These are phyloP conservation scores for Mamestra configurata DNA, from an alignment of 1,140 invertebrate genomes.

Conservation along the genomic window DNA sequence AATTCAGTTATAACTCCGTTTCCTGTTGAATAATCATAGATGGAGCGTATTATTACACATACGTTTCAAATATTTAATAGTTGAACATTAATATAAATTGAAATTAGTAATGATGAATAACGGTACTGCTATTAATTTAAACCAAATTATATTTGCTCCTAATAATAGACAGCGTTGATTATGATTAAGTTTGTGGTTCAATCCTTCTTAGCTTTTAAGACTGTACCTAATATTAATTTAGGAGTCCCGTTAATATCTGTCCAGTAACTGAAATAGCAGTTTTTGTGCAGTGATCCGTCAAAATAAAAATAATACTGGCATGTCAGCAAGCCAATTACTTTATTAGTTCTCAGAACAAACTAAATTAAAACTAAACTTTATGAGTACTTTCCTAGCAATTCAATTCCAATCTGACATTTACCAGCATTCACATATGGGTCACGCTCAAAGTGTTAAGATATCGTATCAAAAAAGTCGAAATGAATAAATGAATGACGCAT, in stretches of 20 bases:
- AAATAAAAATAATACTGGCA: not conserved
- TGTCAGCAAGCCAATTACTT: too few relatives aligned
- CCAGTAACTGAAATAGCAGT: not conserved
- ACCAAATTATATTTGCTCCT: not conserved
- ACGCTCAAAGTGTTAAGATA: constrained; percentile 31
- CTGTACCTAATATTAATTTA: not conserved
- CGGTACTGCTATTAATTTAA: not conserved
- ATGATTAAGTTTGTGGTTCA: not conserved
- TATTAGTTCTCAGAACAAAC: too few relatives aligned
- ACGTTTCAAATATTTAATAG: constrained; percentile 7
- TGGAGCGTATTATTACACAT: not conserved
- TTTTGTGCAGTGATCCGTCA: not conserved
- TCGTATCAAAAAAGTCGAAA: constrained; percentile 27
- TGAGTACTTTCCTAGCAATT: not conserved
- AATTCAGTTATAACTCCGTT: constrained; percentile 56
- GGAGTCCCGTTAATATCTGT: constrained; percentile 22
- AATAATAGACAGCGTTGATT: constrained; percentile 4
- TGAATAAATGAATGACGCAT: constrained; percentile 36
- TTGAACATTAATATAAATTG: too few relatives aligned
- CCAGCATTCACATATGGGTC: not conserved
- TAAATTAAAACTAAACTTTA: not conserved
- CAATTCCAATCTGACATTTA: constrained; percentile 22
- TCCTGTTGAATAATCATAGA: constrained; percentile 49
- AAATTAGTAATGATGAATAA: not conserved
- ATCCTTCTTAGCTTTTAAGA: not conserved